Conservation (phyloP, 2,113 vertebrate species). For the Recurvirostra avosetta region DNA sequence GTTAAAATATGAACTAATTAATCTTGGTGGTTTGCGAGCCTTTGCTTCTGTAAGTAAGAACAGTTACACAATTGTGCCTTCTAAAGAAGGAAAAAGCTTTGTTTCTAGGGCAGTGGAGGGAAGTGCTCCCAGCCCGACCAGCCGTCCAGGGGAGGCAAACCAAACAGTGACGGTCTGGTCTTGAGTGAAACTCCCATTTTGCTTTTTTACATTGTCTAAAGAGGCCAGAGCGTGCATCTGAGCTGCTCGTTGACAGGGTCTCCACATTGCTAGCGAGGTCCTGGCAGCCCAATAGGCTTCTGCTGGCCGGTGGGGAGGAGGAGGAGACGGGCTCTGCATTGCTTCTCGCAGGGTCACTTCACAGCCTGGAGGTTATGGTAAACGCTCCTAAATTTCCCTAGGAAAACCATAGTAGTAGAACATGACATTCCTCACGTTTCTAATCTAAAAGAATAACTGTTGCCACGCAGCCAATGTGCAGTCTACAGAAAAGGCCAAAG, state of each 20-base stretch:
- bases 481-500: neutral
- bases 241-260: neutral
- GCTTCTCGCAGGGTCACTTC: too few species aligned
- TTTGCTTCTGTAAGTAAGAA: neutral
- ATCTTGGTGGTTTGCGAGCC: neutral
- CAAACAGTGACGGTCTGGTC: fast-evolving
- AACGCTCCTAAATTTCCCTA: neutral
- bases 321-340: fast-evolving
- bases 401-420: neutral
- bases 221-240: fast-evolving
- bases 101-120: neutral
- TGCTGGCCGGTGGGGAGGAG: neutral
- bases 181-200: neutral
- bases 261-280: fast-evolving
- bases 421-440: neutral
- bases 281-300: neutral
- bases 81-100: neutral
- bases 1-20: neutral
- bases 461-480: neutral
- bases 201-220: fast-evolving
- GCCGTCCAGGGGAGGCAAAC: neutral
- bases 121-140: neutral
- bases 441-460: neutral
- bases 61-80: neutral
- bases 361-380: neutral